Base-by-base conservation (phyloP, 2,797 vertebrate species). In the Spea hammondii region DNA sequence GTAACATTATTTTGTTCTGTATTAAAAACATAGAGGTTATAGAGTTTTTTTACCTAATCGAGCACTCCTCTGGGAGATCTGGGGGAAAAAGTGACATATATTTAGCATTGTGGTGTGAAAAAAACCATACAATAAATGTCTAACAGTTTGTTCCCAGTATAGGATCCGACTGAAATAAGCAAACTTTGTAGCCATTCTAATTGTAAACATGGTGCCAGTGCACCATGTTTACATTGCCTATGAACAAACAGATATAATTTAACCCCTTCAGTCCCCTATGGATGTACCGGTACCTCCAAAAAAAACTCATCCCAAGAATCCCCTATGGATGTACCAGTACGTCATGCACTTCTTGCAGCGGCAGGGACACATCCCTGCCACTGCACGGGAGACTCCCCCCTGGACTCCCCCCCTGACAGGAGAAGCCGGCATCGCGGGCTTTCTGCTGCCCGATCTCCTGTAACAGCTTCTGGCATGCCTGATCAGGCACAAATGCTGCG, bases 21-120 rank as follows among this genome's bases (percentile, higher is more conserved):
- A 32, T 32, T 32, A 32, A 32, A 32, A 17, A 17, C 4, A 62
- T 17, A 62, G 32, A 4, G 32, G 32, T 5, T 62, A 32, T 5
- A 1, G 14, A 17, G 32, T 62, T 17, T 32, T 50, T 79, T 90
- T 89, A 93, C 92, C 91, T 87, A 92, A 86, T 78, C 88, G 86
- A 82, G 88, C 84, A 76, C 86, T 88, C 72, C 83, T 87, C 75
- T 90, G 87, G 72, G 90, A 83, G 81, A 86, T 82, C 92, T 93
- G 83, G 12, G 84, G 70, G 83, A 70, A 79, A 49, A 0, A 71
- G 47, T 68, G 6, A 47, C 6, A 66, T 73, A 14, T 32, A 66
- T 74, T 12, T 17, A 5, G 44, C 57, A n/a, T 66, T 50, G 49
- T 49, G 6, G 6, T 67, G n/a, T 44, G 10, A 45, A 57, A 11